Conservation (phyloP, 2,888 invertebrate species). For the Seira sanloemensis region DNA sequence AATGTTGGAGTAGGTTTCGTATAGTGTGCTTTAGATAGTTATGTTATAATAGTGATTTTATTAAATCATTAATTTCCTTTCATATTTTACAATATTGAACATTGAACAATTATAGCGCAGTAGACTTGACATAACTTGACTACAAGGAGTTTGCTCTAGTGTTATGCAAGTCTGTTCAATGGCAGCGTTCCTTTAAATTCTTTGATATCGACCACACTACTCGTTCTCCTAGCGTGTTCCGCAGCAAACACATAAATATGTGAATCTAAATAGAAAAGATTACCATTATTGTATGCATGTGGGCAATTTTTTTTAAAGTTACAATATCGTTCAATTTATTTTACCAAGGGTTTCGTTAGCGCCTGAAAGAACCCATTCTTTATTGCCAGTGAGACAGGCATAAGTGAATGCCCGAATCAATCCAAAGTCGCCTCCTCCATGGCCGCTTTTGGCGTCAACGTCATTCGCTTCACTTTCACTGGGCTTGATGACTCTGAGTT, state of each 20-base stretch:
- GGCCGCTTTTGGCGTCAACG: constrained; percentile 60
- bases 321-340: constrained; percentile 5
- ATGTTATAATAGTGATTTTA: too few species aligned
- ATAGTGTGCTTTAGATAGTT: too few species aligned
- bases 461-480: constrained; percentile 36
- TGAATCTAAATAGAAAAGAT: constrained; percentile 65
- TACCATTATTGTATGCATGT: too few species aligned
- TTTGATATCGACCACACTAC: constrained; percentile 66
- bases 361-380: constrained; percentile 66
- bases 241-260: constrained; percentile 73
- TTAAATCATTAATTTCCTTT: too few species aligned
- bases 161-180: constrained; percentile 24
- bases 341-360: constrained; percentile 71
- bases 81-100: too few species aligned
- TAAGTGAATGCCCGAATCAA: constrained; percentile 66
- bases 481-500: constrained; percentile 57
- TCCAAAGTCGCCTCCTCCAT: constrained; percentile 69
- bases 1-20: too few species aligned
- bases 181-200: constrained; percentile 63
- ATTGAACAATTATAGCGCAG: too few species aligned
- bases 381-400: constrained; percentile 69
- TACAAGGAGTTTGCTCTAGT: too few species aligned
- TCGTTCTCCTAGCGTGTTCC: constrained; percentile 67
- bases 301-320: too few species aligned
- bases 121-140: too few species aligned